Conservation (phyloP, 2,888 invertebrate genomes). For the Theretra japonica region DNA sequence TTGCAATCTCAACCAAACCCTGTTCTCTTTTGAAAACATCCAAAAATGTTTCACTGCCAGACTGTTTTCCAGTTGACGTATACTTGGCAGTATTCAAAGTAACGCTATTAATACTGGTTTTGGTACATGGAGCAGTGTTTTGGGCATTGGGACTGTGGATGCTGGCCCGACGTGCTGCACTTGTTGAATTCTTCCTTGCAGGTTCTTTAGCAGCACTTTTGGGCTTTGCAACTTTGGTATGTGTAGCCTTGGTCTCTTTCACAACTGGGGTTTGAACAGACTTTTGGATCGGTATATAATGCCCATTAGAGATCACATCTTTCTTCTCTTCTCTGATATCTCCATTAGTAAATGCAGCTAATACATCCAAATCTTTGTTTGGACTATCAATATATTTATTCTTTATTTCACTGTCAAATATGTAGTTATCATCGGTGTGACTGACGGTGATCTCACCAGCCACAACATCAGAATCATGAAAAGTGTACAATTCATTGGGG, state of each 20-base stretch:
- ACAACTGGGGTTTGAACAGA: conserved; percentile 38
- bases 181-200: conserved; percentile 52
- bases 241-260: conserved; percentile 60
- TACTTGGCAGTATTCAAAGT: conserved; percentile 60
- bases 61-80: conserved; percentile 49
- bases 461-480: conserved; percentile 80
- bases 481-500: conserved; percentile 80
- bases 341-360: conserved; percentile 67
- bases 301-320: conserved; percentile 68
- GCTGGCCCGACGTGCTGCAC: conserved; percentile 54
- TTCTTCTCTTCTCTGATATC: conserved; percentile 65
- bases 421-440: conserved; percentile 77
- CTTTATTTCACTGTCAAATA: conserved; percentile 70
- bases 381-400: conserved; percentile 65
- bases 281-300: conserved; percentile 54
- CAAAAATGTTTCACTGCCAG: conserved; percentile 70
- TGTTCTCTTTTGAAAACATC: conserved; percentile 82
- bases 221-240: conserved; percentile 71
- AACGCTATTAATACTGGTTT: conserved; percentile 74
- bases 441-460: conserved; percentile 79
- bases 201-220: conserved; percentile 61
- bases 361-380: conserved; percentile 64
- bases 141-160: conserved; percentile 62
- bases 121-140: conserved; percentile 53
- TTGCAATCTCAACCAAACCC: conserved; percentile 59